Conservation (phyloP, 1,140 invertebrate species). For the Aleiodes sp. region DNA sequence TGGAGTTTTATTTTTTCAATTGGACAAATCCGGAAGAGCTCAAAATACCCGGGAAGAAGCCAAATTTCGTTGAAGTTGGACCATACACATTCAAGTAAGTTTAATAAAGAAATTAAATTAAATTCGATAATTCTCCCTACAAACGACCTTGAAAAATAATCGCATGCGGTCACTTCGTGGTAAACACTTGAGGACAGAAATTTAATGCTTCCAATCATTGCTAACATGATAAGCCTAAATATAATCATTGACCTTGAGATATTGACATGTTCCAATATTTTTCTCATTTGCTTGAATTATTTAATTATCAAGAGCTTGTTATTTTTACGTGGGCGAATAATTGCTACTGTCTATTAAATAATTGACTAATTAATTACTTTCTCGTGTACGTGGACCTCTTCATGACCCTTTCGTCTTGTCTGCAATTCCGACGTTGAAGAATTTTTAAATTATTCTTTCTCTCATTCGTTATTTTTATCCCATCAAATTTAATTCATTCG, state of each 20-base stretch:
- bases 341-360: conserved; percentile 44
- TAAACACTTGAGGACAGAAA: too few species aligned
- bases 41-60: conserved; percentile 57
- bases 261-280: conserved; percentile 62
- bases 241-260: conserved; percentile 59
- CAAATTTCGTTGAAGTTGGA: conserved; percentile 70
- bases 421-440: too few species aligned
- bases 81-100: conserved; percentile 74
- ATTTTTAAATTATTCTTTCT: too few species aligned
- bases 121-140: too few species aligned
- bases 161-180: too few species aligned
- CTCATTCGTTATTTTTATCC: too few species aligned
- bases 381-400: background rate
- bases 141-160: conserved; percentile 49
- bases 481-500: too few species aligned
- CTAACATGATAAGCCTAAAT: background rate
- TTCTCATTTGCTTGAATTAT: conserved; percentile 34
- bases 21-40: conserved; percentile 70
- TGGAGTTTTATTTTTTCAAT: conserved; percentile 70
- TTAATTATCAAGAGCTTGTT: conserved; percentile 25
- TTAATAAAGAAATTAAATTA: too few species aligned
- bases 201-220: too few species aligned
- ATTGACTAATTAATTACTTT: conserved; percentile 60
- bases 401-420: too few species aligned
- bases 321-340: conserved; percentile 54